phyloP scores from a whole-genome alignment of 2,888 invertebrate species.

The Podotricha telesiphe region DNA sequence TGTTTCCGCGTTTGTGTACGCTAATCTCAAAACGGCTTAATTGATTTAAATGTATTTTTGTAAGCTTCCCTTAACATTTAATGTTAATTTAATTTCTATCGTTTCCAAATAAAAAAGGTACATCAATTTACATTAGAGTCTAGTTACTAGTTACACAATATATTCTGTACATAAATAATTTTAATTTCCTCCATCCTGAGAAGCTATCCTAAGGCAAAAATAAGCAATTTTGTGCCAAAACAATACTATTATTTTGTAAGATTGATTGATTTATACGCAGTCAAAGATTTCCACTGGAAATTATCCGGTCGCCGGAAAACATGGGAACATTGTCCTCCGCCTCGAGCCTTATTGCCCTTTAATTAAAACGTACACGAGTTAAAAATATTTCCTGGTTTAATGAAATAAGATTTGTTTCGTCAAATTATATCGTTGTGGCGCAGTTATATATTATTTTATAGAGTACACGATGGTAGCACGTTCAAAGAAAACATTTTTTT shows the following conservation, averaged over 20 bases:
- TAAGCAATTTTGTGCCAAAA: constrained; percentile 18
- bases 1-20: too few species aligned
- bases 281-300: constrained; percentile 14
- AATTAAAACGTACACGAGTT: constrained; percentile 12
- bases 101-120: too few species aligned
- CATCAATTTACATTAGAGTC: too few species aligned
- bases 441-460: too few species aligned
- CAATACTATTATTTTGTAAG: constrained; percentile 3
- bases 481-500: too few species aligned
- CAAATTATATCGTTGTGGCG: background rate
- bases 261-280: constrained; percentile 22
- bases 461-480: too few species aligned
- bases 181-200: background rate
- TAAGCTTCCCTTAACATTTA: too few species aligned
- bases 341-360: background rate
- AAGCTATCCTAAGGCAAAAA: background rate
- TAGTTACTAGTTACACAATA: too few species aligned
- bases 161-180: background rate
- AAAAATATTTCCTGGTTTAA: background rate
- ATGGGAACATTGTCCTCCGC: background rate
- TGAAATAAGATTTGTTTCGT: background rate
- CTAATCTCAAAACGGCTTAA: too few species aligned
- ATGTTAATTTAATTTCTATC: too few species aligned
- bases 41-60: too few species aligned
- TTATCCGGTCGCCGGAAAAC: constrained; percentile 9